A percentile compares a stretch with the other conserved stretches of the same genome.
Evolutionary conservation across 2,888 invertebrate genomes (phyloP).

Genomic region (Beris chalybata): DNA sequence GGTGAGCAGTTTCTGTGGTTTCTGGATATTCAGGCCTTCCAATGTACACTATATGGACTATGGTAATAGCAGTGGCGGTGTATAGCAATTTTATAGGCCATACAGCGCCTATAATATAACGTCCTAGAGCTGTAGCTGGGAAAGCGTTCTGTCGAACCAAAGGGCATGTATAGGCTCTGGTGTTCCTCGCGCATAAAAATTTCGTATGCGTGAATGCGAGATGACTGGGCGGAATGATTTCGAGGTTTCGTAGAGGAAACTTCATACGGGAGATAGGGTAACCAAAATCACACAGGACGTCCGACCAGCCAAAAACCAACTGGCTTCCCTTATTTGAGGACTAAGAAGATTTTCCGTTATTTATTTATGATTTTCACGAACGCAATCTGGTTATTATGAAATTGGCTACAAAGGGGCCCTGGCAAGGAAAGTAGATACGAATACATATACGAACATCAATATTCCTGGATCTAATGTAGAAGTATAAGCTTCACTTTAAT

Average conservation of each 20-base stretch:
- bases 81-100: too few relatives aligned
- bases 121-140: too few relatives aligned
- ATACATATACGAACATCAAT: too few relatives aligned
- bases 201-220: constrained; percentile 8
- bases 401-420: constrained; percentile 8
- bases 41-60: too few relatives aligned
- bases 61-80: too few relatives aligned
- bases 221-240: constrained; percentile 13
- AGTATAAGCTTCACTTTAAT: background rate
- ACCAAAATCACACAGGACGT: background rate
- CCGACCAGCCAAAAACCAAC: background rate
- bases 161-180: too few relatives aligned
- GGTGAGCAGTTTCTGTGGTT: constrained; percentile 27
- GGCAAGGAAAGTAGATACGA: background rate
- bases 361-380: constrained; percentile 37
- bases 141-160: too few relatives aligned
- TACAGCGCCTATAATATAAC: too few relatives aligned
- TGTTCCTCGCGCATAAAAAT: background rate
- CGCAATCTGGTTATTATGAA: constrained; percentile 34
- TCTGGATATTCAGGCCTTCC: constrained; percentile 16
- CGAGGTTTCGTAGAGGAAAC: background rate
- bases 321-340: background rate
- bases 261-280: background rate
- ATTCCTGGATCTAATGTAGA: background rate
- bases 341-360: constrained; percentile 31